Evolutionary conservation across 1,140 invertebrate genomes (phyloP).

Genomic region (Drosophila pachea): DNA sequence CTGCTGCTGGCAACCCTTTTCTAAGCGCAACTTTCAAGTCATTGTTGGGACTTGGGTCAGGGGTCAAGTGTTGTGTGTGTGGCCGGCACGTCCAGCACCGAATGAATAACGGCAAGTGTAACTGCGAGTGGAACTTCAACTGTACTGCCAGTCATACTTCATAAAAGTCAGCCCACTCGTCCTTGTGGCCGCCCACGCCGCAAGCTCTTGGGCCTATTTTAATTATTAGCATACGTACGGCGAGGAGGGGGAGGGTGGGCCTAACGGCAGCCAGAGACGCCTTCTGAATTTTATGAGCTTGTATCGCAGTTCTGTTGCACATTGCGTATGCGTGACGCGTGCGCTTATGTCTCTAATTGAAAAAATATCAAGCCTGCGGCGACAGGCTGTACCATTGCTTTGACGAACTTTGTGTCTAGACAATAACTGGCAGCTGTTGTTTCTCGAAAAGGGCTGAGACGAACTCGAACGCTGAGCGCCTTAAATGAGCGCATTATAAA

Average conservation of each 20-base stretch:
- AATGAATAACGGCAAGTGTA: slow-evolving; percentile 18
- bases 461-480: background rate
- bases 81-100: slow-evolving; percentile 49
- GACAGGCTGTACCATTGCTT: slow-evolving; percentile 46
- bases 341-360: slow-evolving; percentile 63
- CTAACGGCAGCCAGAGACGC: slow-evolving; percentile 2
- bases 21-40: slow-evolving; percentile 27
- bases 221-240: slow-evolving; percentile 65
- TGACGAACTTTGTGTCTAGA: slow-evolving; percentile 28
- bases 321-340: slow-evolving; percentile 67
- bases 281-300: slow-evolving; percentile 64
- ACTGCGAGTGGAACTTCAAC: slow-evolving; percentile 28
- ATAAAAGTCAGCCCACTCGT: slow-evolving; percentile 35
- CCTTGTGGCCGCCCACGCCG: slow-evolving; percentile 13
- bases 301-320: slow-evolving; percentile 32
- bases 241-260: background rate
- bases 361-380: slow-evolving; percentile 60
- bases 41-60: slow-evolving; percentile 31
- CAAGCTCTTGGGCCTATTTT: slow-evolving; percentile 47
- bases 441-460: background rate
- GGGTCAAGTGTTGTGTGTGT: slow-evolving; percentile 31
- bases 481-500: slow-evolving; percentile 10
- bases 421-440: slow-evolving; percentile 54
- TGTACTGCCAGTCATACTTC: slow-evolving; percentile 53
- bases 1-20: slow-evolving; percentile 11